These are phyloP conservation scores for Empidonax alnorum DNA, from an alignment of 2,113 vertebrate species.

Conservation along the genomic window DNA sequence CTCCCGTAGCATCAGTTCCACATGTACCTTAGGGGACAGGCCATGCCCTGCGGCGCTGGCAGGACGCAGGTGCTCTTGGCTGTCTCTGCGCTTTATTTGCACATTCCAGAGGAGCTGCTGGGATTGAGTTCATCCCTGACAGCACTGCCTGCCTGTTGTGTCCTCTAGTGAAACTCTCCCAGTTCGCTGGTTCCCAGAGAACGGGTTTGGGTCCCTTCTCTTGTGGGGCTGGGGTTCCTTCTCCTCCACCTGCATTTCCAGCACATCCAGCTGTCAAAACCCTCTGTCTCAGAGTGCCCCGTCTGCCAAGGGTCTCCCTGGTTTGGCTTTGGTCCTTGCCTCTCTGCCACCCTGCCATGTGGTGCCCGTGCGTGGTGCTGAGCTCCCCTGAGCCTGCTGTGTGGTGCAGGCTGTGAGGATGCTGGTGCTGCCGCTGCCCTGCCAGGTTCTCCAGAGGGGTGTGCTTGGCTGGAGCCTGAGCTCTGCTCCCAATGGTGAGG, in stretches of 20 bases:
- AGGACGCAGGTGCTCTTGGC: neutral
- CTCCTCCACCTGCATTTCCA: neutral
- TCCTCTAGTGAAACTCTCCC: neutral
- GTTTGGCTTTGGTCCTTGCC: neutral
- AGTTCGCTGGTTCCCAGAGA: neutral
- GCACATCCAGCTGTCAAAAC: neutral
- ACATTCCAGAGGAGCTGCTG: constrained; percentile 10
- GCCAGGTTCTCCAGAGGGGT: neutral
- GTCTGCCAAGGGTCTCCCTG: neutral
- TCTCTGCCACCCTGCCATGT: neutral
- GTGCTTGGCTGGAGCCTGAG: neutral
- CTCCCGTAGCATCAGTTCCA: neutral
- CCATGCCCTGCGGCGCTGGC: neutral
- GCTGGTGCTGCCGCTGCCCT: rapidly evolving
- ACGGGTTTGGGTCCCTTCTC: neutral
- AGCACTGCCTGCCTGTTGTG: neutral
- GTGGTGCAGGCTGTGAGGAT: rapidly evolving
- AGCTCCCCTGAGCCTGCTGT: rapidly evolving
- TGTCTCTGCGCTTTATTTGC: neutral
- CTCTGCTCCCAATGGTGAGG: neutral
- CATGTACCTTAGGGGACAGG: neutral
- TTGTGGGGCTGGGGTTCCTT: neutral
- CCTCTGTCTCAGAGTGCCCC: neutral
- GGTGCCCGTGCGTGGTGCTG: neutral
- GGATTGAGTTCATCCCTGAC: neutral